phyloP scores from a whole-genome alignment of 1,140 invertebrate species.

The Myzus persicae region DNA sequence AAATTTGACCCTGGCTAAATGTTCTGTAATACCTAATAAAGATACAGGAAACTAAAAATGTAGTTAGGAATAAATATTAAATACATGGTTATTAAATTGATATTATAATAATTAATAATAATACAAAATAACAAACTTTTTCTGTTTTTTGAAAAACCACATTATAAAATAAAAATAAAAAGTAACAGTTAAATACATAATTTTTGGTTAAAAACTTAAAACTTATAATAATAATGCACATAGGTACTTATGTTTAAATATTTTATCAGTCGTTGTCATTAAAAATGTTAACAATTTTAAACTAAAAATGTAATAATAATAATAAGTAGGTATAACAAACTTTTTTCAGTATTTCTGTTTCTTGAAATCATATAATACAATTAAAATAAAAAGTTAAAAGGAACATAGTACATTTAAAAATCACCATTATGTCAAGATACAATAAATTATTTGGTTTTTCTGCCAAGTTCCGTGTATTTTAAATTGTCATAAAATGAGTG shows the following conservation, averaged over 20 bases:
- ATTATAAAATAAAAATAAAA: constrained; percentile 11
- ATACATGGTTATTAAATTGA: not conserved
- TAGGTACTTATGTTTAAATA: not conserved
- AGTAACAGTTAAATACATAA: not conserved
- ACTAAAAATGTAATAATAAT: not conserved
- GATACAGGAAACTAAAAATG: not conserved
- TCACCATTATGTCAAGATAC: not conserved
- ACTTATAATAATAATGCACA: constrained; percentile 2
- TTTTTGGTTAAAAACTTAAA: constrained; percentile 11
- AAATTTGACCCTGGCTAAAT: not conserved
- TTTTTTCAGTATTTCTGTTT: too few relatives aligned
- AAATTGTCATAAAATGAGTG: constrained; percentile 17
- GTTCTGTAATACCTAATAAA: not conserved
- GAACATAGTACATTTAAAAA: not conserved
- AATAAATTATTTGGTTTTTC: not conserved
- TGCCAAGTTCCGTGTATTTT: not conserved
- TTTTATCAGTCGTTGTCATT: not conserved
- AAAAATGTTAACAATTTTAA: not conserved
- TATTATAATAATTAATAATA: too few relatives aligned
- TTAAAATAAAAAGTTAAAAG: constrained; percentile 23
- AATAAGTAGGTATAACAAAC: too few relatives aligned
- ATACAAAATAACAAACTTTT: not conserved
- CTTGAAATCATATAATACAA: too few relatives aligned
- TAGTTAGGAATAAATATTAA: not conserved
- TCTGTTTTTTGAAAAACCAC: not conserved